Conservation (phyloP, 2,888 invertebrate species). For the Coleophora deauratella region DNA sequence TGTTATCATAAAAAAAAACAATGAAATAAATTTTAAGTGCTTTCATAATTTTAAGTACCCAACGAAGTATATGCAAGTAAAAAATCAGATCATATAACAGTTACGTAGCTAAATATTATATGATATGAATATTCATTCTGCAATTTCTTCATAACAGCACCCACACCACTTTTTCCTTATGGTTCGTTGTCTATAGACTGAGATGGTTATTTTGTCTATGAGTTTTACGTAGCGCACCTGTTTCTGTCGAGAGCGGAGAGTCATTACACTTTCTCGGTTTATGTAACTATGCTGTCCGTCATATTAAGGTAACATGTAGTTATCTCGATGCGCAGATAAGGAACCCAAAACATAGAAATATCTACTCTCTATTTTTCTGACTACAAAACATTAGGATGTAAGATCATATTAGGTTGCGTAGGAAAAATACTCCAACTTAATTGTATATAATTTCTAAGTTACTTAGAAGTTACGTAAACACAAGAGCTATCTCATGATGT, state of each 20-base stretch:
- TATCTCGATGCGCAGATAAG: conserved; percentile 43
- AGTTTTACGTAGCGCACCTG: conserved; percentile 34
- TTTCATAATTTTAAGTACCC: too few relatives aligned
- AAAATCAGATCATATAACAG: too few relatives aligned
- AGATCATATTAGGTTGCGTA: too few relatives aligned
- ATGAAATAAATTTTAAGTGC: too few relatives aligned
- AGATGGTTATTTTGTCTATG: conserved; percentile 23
- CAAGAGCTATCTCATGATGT: too few relatives aligned
- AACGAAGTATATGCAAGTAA: too few relatives aligned
- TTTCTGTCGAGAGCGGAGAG: conserved; percentile 46
- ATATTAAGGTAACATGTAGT: conserved; percentile 35
- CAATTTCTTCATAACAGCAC: conserved; percentile 19
- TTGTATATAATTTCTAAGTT: too few relatives aligned
- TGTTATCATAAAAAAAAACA: too few relatives aligned
- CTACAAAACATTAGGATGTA: too few relatives aligned
- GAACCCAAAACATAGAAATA: conserved; percentile 45
- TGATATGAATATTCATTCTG: conserved; percentile 1
- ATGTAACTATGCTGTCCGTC: conserved; percentile 55
- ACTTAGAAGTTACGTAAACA: too few relatives aligned
- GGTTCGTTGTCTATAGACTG: conserved; percentile 22
- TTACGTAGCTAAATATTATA: too few relatives aligned
- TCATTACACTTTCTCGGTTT: conserved; percentile 60
- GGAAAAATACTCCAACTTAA: too few relatives aligned
- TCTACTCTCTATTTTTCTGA: conserved; percentile 23
- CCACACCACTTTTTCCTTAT: conserved; percentile 20